Evolutionary conservation across 2,888 invertebrate genomes (phyloP).

Genomic region (Cheilosia scutellata): DNA sequence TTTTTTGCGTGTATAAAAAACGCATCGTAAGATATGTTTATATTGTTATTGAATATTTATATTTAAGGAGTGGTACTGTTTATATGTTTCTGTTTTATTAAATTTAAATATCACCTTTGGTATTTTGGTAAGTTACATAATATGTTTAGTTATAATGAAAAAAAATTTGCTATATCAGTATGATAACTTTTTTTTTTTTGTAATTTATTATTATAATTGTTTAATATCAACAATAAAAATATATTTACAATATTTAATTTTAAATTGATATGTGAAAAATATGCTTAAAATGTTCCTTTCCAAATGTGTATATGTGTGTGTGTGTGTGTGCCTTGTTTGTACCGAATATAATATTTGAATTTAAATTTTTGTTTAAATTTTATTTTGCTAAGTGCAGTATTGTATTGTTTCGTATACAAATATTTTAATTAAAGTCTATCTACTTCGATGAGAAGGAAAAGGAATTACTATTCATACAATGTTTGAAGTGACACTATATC

Average conservation of each 20-base stretch:
- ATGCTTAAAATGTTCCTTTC: constrained; percentile 68
- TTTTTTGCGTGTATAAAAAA: constrained; percentile 17
- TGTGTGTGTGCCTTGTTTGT: constrained; percentile 71
- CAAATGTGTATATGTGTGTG: constrained; percentile 59
- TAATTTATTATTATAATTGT: constrained; percentile 45
- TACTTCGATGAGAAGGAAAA: constrained; percentile 44
- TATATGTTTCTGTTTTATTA: constrained; percentile 33
- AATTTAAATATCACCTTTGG: constrained; percentile 72
- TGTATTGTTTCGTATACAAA: constrained; percentile 81
- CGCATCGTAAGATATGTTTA: constrained; percentile 15
- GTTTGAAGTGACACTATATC: constrained; percentile 5
- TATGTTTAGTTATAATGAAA: constrained; percentile 45
- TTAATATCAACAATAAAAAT: constrained; percentile 57
- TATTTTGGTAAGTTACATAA: constrained; percentile 69
- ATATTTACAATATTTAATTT: constrained; percentile 74
- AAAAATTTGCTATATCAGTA: constrained; percentile 73
- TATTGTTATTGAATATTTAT: constrained; percentile 27
- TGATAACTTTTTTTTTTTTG: constrained; percentile 41
- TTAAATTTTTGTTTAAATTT: constrained; percentile 63
- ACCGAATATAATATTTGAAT: constrained; percentile 57
- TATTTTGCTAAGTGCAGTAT: constrained; percentile 61
- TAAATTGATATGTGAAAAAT: constrained; percentile 78
- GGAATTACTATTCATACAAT: neutral
- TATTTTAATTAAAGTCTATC: constrained; percentile 76
- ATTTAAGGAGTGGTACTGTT: constrained; percentile 37